phyloP scores from a whole-genome alignment of 2,113 vertebrate species.

The Struthidea cinerea region DNA sequence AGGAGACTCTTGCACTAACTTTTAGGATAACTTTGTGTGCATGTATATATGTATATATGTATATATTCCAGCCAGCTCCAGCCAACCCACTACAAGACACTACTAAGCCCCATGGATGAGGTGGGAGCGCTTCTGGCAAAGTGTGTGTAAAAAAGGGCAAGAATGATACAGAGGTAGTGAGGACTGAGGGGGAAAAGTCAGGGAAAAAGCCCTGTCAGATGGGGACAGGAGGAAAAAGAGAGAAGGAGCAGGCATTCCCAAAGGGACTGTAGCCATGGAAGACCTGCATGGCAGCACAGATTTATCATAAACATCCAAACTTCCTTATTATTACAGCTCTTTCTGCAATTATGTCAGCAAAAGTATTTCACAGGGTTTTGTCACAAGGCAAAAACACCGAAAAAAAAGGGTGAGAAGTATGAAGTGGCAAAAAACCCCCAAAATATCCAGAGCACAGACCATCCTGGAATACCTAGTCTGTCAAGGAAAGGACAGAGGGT shows the following conservation, averaged over 20 bases:
- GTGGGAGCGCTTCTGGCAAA: accelerated
- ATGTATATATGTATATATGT: accelerated
- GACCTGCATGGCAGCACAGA: background rate
- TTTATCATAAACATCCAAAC: background rate
- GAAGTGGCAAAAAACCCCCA: accelerated
- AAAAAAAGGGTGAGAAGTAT: background rate
- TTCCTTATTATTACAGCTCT: background rate
- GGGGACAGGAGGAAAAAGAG: background rate
- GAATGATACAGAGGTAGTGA: background rate
- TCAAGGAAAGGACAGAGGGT: background rate
- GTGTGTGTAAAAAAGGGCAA: background rate
- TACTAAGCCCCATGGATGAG: accelerated
- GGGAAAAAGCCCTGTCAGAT: background rate
- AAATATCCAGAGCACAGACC: background rate
- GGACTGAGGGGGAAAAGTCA: background rate
- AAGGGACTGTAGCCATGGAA: background rate
- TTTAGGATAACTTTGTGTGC: background rate
- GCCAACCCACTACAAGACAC: background rate
- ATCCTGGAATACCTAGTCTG: accelerated
- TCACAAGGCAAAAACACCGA: background rate
- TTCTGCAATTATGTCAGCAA: background rate
- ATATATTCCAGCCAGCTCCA: background rate
- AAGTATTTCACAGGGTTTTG: background rate
- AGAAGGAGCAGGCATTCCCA: background rate
- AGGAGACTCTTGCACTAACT: background rate